Base-by-base conservation (phyloP, 2,888 invertebrate genomes). In the Notodonta ziczac region DNA sequence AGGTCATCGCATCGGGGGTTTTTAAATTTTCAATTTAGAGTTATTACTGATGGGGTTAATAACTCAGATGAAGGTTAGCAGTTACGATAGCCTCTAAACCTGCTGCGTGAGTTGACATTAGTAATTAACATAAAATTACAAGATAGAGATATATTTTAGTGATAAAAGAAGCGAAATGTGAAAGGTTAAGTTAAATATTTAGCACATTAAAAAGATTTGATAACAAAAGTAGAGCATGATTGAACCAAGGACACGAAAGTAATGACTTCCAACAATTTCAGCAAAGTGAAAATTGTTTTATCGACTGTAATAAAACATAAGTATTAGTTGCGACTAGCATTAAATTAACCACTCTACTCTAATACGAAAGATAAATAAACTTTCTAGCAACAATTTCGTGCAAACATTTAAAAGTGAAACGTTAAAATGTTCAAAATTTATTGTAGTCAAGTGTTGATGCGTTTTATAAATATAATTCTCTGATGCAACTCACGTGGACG, bases 401-500 rank as follows among this genome's bases (percentile, higher is more conserved):
- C 9, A n/a, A 55, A 40, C 39, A 40, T 55, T 40, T 55, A 16
- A 9, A 55, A 40, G 55, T 40, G 40, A 55, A 32, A 32, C 52
- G 13, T 32, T 40, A 14, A 55, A 32, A 32, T 32, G 13, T 32
- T 12, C 55, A 14, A 40, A 40, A 55, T 35, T 35, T 52, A 12
- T 12, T 10, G 12, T 24, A 52, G 52, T 35, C 32, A 13, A 13
- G 6, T 35, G 13, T 10, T 12, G 35, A 32, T 55, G 40, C 3
- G 13, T 14, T 53, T 53, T 53, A 39, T 40, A 40, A 40, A 55
- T 14, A 40, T 39, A n/a, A 53, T 53, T 40, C 40, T 55, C 39
- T 55, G 55, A 55, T 55, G 55, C 55, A 55, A 55, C 16, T 55
- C 55, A 55, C 55, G 14, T 55, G 55, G 55, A 55, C 5, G 55